Evolutionary conservation across 2,797 vertebrate species (phyloP).

Genomic region (Syndactyla subalaris): DNA sequence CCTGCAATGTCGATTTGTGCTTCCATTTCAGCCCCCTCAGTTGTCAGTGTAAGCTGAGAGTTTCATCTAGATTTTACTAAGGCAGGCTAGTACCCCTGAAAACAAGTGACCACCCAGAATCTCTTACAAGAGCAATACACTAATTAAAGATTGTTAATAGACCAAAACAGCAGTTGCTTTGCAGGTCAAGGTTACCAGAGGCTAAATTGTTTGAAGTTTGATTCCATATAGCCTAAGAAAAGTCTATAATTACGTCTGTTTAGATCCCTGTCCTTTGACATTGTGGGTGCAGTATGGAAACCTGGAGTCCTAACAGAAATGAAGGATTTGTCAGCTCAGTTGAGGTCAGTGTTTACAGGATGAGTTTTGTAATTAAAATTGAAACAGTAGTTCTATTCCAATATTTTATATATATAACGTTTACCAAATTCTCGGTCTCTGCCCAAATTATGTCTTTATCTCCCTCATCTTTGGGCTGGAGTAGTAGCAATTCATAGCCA

Average conservation of each 20-base stretch:
- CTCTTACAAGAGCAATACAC: background rate
- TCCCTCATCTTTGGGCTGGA: background rate
- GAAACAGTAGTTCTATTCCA: background rate
- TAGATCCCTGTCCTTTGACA: background rate
- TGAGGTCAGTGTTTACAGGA: background rate
- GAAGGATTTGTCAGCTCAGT: background rate
- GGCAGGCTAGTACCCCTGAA: background rate
- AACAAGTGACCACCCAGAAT: conserved; percentile 16
- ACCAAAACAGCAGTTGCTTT: conserved; percentile 11
- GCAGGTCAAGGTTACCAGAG: conserved; percentile 27
- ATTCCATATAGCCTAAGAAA: background rate
- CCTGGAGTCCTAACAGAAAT: background rate
- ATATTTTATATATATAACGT: background rate
- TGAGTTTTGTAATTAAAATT: background rate
- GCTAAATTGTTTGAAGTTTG: background rate
- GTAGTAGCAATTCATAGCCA: background rate
- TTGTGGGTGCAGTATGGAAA: background rate
- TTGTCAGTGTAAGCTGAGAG: conserved; percentile 33
- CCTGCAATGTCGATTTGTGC: background rate
- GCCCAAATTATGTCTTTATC: background rate
- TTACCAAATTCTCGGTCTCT: background rate
- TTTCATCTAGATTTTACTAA: conserved; percentile 52
- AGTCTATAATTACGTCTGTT: background rate
- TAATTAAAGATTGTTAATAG: background rate
- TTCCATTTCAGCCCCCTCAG: conserved; percentile 38